Evolutionary conservation across 2,888 invertebrate species (phyloP), one percentile per base, ranked within the genome.

Genomic region (Metopia argyrocephala): DNA sequence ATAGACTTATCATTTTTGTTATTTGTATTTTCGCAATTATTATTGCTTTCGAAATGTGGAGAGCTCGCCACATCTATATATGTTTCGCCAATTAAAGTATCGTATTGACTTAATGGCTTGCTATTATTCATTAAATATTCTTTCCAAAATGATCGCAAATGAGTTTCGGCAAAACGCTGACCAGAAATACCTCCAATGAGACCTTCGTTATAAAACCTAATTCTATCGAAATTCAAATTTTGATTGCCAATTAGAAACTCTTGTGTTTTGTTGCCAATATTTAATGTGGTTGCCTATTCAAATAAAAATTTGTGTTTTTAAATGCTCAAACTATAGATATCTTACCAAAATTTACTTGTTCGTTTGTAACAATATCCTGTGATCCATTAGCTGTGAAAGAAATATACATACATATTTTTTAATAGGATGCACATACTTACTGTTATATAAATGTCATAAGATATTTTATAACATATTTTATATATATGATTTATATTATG

Each of bases 331-430:
- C 81, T 83, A 82, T 80, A 84, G 80, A 83, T 59, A 59, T 81
- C 88, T 88, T 88, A 88, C 89, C 88, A 81, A 57, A 78, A 81
- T 85, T 87, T 88, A 87, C 87, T 83, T 87, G 80, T 25, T 56
- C 50, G n/a, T 21, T 64, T 46, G 12, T 27, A 61, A 2, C 52
- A 20, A 6, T 7, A 15, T 2, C 31, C n/a, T 4, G 45, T 25
- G 31, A 23, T 20, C 7, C 7, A 21, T 38, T 38, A 15, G 38
- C 9, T 3, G n/a, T n/a, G 38, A 57, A 69, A 59, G 6, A 20
- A 27, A 18, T n/a, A n/a, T n/a, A n/a, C n/a, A n/a, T n/a, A n/a
- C n/a, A n/a, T n/a, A n/a, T n/a, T n/a, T n/a, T n/a, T n/a, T n/a
- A n/a, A n/a, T n/a, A n/a, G n/a, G n/a, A n/a, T n/a, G n/a, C n/a